Base-by-base conservation (phyloP, 2,113 vertebrate species). In the Neoarius graeffei region DNA sequence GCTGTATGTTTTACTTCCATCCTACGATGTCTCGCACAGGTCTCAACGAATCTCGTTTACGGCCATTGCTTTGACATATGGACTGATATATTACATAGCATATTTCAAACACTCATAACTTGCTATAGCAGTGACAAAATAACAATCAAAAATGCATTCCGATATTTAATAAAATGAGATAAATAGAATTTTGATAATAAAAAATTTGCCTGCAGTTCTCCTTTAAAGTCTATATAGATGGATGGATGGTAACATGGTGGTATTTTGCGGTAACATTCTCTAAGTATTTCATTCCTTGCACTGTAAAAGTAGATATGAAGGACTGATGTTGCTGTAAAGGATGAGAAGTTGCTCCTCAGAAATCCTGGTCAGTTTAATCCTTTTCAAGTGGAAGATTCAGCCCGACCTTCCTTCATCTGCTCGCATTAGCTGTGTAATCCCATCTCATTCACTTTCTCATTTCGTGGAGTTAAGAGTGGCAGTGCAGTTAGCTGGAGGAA, bases 401-500 rank as follows among this genome's bases (percentile, higher is more conserved):
- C 93, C 88, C 93, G 93, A 95, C 96, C 95, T 96, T 92, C 91
- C 93, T 95, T 96, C 94, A 95, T 96, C 96, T 94, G 90, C 88
- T 91, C 86, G 92, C 94, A 96, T 97, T 96, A 97, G 95, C 93
- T 93, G 89, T 92, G 93, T 96, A 97, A 97, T 97, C 95, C 94
- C 89, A 92, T 93, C 92, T 95, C 87, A n/a, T 95, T 96, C 94
- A 91, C 94, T 93, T 94, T 93, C 93, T 94, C 92, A 94, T 94
- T 92, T 85, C 85, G 91, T 91, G 88, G 93, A 95, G 96, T 96
- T 96, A 83, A 77, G 89, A 93, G 88, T 90, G 91, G 91, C 90
- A 89, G 88, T 84, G 87, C 88, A 73, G 89, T 95, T 92, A 92
- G 89, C 90, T 85, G 86, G 88, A 92, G 92, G 85, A 86, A 86